Base-by-base conservation (phyloP, 2,888 invertebrate genomes). In the Neria commutata region DNA sequence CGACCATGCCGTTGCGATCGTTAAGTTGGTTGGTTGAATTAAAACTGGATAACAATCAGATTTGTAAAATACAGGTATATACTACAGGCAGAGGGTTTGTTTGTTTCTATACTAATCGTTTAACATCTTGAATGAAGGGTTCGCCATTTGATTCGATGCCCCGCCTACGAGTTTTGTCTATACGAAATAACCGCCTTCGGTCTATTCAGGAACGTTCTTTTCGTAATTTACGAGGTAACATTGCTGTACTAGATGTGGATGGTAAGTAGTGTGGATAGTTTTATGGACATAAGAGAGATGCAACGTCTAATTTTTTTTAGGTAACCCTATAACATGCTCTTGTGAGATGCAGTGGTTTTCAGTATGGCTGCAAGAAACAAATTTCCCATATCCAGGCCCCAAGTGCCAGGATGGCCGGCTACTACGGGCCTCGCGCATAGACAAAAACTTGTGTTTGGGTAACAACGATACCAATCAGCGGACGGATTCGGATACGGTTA, bases 1-100 rank as follows among this genome's bases (percentile, higher is more conserved):
- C 88, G n/a, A 87, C 86, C 64, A 85, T 91, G 67, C 86, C 87
- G 0, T 83, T 87, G 65, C 87, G 89, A 62, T 86, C 88, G 54
- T 88, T 95, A 85, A 92, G 92, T 76, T 93, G 94, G 90, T 83
- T 95, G 54, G 91, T 94, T 1, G 94, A 94, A 77, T 80, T 95
- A 4, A 90, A 91, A 84, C 85, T 94, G 83, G 92, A 94, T 76
- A 89, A 91, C 79, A 94, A 94, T 82, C 84, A 87, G 61, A 89
- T 94, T 69, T 94, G 94, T 76, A 86, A 87, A 49, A 89, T 94
- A 53, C 87, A 89, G 70, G 81, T 82, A 49, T 37, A 71, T 60
- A n/a, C n/a, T n/a, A n/a, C n/a, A n/a, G n/a, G n/a, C n/a, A 33
- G 11, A 17, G 29, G 19, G 11, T 10, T 4, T 16, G 23, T 2